A percentile compares a stretch with the other conserved stretches of the same genome.
These are phyloP conservation scores for Rattus norvegicus DNA, from an alignment of 2,113 vertebrate genomes.

Conservation along the genomic window DNA sequence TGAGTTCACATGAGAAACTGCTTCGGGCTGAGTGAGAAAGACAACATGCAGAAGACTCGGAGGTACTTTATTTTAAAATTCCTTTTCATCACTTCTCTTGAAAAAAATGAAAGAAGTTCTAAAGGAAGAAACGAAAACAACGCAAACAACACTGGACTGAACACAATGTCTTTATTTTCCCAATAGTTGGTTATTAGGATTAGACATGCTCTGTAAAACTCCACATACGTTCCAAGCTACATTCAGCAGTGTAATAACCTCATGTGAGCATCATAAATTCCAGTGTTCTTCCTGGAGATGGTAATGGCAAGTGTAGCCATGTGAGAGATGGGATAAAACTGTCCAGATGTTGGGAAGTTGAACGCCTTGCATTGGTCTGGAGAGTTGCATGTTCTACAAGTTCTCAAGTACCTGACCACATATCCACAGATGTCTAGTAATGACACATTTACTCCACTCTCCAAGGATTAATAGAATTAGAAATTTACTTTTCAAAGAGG, in stretches of 20 bases:
- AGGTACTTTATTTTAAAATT: conserved; percentile 53
- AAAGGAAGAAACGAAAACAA: conserved; percentile 28
- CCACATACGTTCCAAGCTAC: not conserved
- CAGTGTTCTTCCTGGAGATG: not conserved
- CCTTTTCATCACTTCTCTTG: conserved; percentile 65
- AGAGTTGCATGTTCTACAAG: not conserved
- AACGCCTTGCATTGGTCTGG: not conserved
- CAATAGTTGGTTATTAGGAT: not conserved
- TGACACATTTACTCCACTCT: not conserved
- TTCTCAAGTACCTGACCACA: not conserved
- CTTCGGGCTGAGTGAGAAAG: conserved; percentile 34
- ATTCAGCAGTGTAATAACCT: not conserved
- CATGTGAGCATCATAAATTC: not conserved
- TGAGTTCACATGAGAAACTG: not conserved
- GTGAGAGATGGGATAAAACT: not conserved
- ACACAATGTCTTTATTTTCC: conserved; percentile 47
- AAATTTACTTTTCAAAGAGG: not conserved
- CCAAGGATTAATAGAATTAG: not conserved
- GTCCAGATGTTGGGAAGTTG: not conserved
- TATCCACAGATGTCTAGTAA: not conserved
- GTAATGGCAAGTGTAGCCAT: not conserved
- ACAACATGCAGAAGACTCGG: not conserved
- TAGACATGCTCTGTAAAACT: not conserved
- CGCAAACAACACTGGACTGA: conserved; percentile 37
- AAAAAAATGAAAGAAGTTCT: conserved; percentile 34